Base-by-base conservation (phyloP, 2,113 vertebrate species). In the Archocentrus centrarchus region DNA sequence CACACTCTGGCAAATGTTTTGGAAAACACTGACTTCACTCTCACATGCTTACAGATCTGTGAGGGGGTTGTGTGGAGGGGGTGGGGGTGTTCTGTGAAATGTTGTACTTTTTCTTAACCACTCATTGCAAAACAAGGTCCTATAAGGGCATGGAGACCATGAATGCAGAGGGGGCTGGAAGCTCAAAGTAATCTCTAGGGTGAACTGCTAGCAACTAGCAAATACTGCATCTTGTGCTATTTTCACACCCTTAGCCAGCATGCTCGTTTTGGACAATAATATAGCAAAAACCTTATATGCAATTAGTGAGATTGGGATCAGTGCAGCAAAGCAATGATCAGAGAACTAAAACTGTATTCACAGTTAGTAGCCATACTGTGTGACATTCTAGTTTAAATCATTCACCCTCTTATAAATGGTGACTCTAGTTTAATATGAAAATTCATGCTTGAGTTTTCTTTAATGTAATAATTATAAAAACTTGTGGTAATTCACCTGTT, bases 21-120 rank as follows among this genome's bases (percentile, higher is more conserved):
- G 90, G 92, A 94, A 95, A 95, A 93, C 90, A 93, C 88, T 95
- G 93, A 95, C 92, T 92, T 96, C 93, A 95, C 91, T 92, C 87
- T 93, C 91, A 92, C 89, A 88, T 90, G 89, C 91, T 93, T 89
- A 76, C 83, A 92, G 79, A 92, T 93, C 75, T 88, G 84, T 89
- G 86, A 86, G 89, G 87, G 79, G 84, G 87, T 44, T 27, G 64
- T 70, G 64, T 27, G 24, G 22, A 4, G 0, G 75, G 91, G 85
- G 84, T 89, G 81, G 82, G 85, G 90, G 94, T 79, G 86, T 81
- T 91, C 87, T 90, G 90, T 91, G 88, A 93, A 93, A 95, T 92
- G 92, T 92, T 95, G 89, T 89, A 85, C 87, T 91, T 88, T 93
- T 91, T 93, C 89, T 85, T 85, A 90, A 93, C 80, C 0, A 6